phyloP scores from a whole-genome alignment of 2,888 invertebrate species.

The Crematogaster levior region DNA sequence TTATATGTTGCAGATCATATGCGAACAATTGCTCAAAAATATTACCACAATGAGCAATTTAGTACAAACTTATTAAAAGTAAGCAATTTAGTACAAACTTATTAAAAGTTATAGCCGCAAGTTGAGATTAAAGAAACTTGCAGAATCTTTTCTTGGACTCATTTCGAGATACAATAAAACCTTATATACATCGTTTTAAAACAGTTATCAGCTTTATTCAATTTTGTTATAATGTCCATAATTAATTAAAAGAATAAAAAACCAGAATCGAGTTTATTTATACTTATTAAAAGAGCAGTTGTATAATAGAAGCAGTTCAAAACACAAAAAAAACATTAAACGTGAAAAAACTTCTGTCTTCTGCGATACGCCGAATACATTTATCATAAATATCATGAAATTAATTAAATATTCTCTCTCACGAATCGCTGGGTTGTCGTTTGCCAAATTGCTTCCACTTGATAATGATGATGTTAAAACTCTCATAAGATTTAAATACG shows the following conservation, averaged over 20 bases:
- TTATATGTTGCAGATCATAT: not conserved
- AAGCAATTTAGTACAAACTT: conserved; percentile 9
- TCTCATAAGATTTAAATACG: not conserved
- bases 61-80: not conserved
- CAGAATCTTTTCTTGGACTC: not conserved
- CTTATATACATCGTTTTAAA: not conserved
- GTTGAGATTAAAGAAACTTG: conserved; percentile 11
- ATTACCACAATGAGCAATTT: conserved; percentile 2
- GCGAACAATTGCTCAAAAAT: not conserved
- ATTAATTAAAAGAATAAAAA: conserved; percentile 13
- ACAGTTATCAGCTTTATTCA: not conserved
- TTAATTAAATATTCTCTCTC: conserved; percentile 56
- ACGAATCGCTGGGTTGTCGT: not conserved
- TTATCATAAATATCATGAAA: conserved; percentile 31
- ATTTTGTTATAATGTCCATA: not conserved
- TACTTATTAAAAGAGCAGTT: not conserved
- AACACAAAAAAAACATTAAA: not conserved
- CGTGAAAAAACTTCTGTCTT: conserved; percentile 7
- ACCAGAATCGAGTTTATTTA: conserved; percentile 38
- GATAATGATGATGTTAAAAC: conserved; percentile 8
- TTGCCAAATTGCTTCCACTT: conserved; percentile 22
- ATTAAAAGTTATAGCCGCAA: not conserved
- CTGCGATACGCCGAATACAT: not conserved
- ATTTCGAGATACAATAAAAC: not conserved
- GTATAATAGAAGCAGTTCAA: too few species aligned